Base-by-base conservation (phyloP, 2,113 vertebrate genomes). In the Myocastor coypus region DNA sequence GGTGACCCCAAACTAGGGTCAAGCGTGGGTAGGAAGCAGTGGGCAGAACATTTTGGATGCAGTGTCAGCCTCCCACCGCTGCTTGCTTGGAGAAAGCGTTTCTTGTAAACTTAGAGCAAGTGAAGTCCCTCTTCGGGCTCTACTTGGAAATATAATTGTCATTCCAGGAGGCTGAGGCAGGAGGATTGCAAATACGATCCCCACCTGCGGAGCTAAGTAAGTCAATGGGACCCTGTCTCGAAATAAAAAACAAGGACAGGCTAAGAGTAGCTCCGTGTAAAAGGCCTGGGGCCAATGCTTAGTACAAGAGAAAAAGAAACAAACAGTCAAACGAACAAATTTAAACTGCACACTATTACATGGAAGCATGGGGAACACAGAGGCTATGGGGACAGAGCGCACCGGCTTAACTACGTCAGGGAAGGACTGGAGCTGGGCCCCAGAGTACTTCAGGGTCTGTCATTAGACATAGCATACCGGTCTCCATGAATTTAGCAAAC, bases 401-500 rank as follows among this genome's bases (percentile, higher is more conserved):
- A 8, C 2, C 24, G 22, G 6, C 30, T 2, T 14, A 26, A 28
- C 11, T 4, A 30, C 0, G 17, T 20, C 17, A 20, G 16, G 42
- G 34, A 46, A 57, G 14, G 22, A 16, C 8, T 24, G n/a, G 7
- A 14, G 1, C 0, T 40, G 3, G 11, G 16, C 50, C 63, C 28
- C 30, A 0, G 9, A 7, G 1, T 6, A 4, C 3, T 37, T 26
- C n/a, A 1, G 81, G 3, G 26, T 55, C 66, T 0, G 0, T 1
- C 22, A 3, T 1, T 3, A 42, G 32, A 34, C 5, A 3, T 0
- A 24, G 64, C 0, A 1, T 26, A 2, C 2, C 57, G 2, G 1
- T 10, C 69, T 24, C 50, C 30, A 2, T 0, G 57, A 64, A 3
- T 30, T 26, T 26, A 7, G 24, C n/a, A 26, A 50, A 7, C 0